Conservation (phyloP, 2,888 invertebrate species). For the Stratiomys singularior region DNA sequence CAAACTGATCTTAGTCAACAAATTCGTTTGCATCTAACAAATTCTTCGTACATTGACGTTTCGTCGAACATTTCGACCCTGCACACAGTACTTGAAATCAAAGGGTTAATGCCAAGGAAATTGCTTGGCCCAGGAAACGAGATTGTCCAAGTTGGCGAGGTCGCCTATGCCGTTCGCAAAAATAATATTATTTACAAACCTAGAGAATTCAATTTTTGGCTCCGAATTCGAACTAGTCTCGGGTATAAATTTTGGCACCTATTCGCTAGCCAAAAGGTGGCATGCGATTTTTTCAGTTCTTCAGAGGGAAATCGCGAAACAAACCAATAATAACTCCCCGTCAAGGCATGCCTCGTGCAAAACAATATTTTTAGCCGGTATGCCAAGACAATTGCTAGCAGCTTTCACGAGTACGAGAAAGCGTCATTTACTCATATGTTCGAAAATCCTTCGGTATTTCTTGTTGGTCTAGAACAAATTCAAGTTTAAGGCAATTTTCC, state of each 20-base stretch:
- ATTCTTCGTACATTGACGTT: too few relatives aligned
- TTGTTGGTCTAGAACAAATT: constrained; percentile 44
- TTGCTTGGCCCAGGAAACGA: constrained; percentile 30
- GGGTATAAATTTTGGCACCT: constrained; percentile 28
- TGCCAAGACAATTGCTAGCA: background rate
- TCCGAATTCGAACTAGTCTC: background rate
- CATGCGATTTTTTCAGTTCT: background rate
- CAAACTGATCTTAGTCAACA: too few relatives aligned
- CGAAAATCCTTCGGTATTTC: constrained; percentile 5
- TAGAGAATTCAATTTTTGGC: constrained; percentile 22
- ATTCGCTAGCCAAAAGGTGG: constrained; percentile 3
- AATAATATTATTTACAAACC: constrained; percentile 36
- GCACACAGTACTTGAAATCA: too few relatives aligned
- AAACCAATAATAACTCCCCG: constrained; percentile 21
- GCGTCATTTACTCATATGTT: background rate
- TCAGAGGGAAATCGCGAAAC: background rate
- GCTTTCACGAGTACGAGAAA: background rate
- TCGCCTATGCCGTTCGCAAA: background rate
- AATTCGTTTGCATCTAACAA: too few relatives aligned
- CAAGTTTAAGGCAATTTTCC: constrained; percentile 41
- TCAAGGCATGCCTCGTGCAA: constrained; percentile 1
- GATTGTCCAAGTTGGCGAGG: background rate
- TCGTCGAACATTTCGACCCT: too few relatives aligned
- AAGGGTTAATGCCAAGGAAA: constrained; percentile 31
- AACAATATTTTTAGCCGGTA: constrained; percentile 24